Percentiles rank a stretch among this genome's conserved stretches.
Conservation (phyloP, 2,888 invertebrate species). For the Parnassius apollo region DNA sequence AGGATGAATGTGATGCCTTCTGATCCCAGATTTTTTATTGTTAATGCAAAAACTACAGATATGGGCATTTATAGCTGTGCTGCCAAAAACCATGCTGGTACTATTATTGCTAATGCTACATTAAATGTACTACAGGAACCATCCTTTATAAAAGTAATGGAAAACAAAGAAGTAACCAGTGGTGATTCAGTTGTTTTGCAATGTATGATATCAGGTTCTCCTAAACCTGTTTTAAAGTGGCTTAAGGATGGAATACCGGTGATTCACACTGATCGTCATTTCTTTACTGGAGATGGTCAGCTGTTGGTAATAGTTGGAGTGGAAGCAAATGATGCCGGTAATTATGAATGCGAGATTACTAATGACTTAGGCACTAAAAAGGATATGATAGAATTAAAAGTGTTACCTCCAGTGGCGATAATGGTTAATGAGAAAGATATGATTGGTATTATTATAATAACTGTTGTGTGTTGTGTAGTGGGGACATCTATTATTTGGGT, state of each 20-base stretch:
- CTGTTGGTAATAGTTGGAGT: conserved; percentile 93
- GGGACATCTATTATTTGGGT: conserved; percentile 96
- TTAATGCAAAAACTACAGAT: conserved; percentile 93
- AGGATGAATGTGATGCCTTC: conserved; percentile 95
- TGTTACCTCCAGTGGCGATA: conserved; percentile 82
- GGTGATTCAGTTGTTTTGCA: conserved; percentile 93
- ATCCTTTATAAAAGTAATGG: conserved; percentile 92
- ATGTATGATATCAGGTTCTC: conserved; percentile 92
- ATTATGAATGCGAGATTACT: conserved; percentile 94
- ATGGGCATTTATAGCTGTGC: conserved; percentile 97
- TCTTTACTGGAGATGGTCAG: conserved; percentile 93
- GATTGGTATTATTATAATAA: conserved; percentile 93
- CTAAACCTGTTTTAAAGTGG: conserved; percentile 91
- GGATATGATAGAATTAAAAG: conserved; percentile 86
- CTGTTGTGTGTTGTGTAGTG: conserved; percentile 94
- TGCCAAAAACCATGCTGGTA: conserved; percentile 94
- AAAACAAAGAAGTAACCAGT: conserved; percentile 89
- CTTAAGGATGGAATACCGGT: conserved; percentile 90
- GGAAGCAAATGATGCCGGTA: conserved; percentile 88
- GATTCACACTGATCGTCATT: conserved; percentile 89
- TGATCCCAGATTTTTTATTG: conserved; percentile 95
- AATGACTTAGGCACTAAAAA: conserved; percentile 90
- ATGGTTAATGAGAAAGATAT: conserved; percentile 87
- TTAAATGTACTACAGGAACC: conserved; percentile 93
- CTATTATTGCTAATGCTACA: conserved; percentile 92